These are phyloP conservation scores for Protonemura montana DNA, from an alignment of 2,888 invertebrate genomes.

Conservation along the genomic window DNA sequence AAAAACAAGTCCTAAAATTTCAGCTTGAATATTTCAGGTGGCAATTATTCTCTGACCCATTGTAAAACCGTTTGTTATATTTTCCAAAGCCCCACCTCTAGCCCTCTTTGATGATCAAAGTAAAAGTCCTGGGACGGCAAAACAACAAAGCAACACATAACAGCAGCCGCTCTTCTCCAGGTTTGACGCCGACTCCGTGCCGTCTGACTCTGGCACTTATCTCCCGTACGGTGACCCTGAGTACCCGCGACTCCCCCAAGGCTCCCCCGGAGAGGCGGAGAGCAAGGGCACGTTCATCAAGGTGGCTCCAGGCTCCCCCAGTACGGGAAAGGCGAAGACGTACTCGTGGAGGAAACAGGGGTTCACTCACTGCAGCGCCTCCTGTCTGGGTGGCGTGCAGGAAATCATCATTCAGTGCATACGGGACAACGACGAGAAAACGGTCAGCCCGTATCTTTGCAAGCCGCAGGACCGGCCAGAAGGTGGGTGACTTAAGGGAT, in stretches of 20 bases:
- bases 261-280: neutral
- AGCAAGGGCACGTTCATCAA: conserved; percentile 52
- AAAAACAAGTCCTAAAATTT: too few species aligned
- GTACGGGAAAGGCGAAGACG: conserved; percentile 69
- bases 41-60: too few species aligned
- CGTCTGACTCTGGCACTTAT: conserved; percentile 20
- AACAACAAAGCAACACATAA: too few species aligned
- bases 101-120: too few species aligned
- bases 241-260: conserved; percentile 8
- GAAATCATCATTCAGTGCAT: conserved; percentile 90
- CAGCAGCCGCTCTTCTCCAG: neutral
- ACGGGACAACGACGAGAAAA: conserved; percentile 83
- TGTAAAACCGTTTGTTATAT: too few species aligned
- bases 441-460: conserved; percentile 88
- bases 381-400: conserved; percentile 85
- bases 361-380: conserved; percentile 92
- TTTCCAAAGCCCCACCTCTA: too few species aligned
- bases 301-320: conserved; percentile 71
- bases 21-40: too few species aligned
- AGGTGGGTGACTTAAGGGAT: conserved; percentile 56
- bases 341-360: conserved; percentile 91
- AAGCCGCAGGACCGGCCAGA: conserved; percentile 88
- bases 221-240: conserved; percentile 25
- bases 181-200: conserved; percentile 8
- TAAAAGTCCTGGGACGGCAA: too few species aligned